Conservation (phyloP, 2,113 vertebrate species). For the Formicarius rufipectus region DNA sequence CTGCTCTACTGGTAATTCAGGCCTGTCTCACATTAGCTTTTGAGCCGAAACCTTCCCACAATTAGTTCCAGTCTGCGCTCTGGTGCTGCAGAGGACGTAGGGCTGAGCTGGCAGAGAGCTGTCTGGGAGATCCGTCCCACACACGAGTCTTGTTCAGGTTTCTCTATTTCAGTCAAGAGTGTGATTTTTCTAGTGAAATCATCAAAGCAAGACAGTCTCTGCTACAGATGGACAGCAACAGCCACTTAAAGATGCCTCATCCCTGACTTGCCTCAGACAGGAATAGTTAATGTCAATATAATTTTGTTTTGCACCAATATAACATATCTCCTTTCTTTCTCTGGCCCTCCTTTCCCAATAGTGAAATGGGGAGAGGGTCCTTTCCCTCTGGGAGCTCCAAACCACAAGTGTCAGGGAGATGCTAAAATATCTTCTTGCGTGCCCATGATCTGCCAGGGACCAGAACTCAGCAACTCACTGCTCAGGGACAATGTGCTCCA, state of each 20-base stretch:
- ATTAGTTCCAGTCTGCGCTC: conserved; percentile 24
- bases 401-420: neutral
- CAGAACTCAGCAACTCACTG: neutral
- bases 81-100: conserved; percentile 2
- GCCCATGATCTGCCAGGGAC: neutral
- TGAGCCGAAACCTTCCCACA: conserved; percentile 42
- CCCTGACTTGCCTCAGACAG: neutral
- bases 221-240: neutral
- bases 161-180: conserved; percentile 50
- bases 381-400: neutral
- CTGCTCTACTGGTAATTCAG: conserved; percentile 44
- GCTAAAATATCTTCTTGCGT: neutral
- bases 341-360: neutral
- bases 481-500: neutral
- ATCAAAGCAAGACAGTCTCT: neutral
- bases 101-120: conserved; percentile 45
- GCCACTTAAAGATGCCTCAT: neutral
- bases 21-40: conserved; percentile 16
- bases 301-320: neutral
- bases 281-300: neutral
- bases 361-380: neutral
- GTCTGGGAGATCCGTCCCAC: conserved; percentile 35
- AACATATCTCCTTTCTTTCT: neutral
- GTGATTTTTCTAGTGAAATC: conserved; percentile 52
- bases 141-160: neutral